A percentile compares a stretch with the other conserved stretches of the same genome.
These are phyloP conservation scores for Neocrepidodera transversa DNA, from an alignment of 2,888 invertebrate species.

Conservation along the genomic window DNA sequence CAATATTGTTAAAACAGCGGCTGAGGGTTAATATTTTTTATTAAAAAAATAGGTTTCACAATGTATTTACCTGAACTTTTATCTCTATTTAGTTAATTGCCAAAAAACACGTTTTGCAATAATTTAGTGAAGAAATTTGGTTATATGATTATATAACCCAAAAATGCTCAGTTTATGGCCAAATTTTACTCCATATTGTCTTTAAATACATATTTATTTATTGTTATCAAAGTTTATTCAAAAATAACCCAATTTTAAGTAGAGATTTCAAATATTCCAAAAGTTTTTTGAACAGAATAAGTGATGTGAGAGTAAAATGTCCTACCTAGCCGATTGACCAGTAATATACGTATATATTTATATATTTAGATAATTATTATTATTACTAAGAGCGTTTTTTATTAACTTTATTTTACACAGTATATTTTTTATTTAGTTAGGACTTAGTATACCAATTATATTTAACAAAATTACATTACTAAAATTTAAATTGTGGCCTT, in stretches of 20 bases:
- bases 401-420: slow-evolving; percentile 12
- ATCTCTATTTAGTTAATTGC: too few species aligned
- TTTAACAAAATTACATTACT: slow-evolving; percentile 23
- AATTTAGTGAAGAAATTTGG: too few species aligned
- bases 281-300: slow-evolving; percentile 8
- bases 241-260: neutral
- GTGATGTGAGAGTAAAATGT: slow-evolving; percentile 1
- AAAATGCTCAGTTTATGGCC: too few species aligned
- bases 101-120: too few species aligned
- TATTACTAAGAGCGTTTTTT: slow-evolving; percentile 11
- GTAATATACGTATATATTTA: slow-evolving; percentile 19
- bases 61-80: too few species aligned
- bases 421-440: slow-evolving; percentile 19
- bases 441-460: slow-evolving; percentile 15
- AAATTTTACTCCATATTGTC: too few species aligned
- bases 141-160: too few species aligned
- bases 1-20: too few species aligned
- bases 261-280: slow-evolving; percentile 16
- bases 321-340: slow-evolving; percentile 4
- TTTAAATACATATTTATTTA: too few species aligned
- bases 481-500: slow-evolving; percentile 21
- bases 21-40: too few species aligned
- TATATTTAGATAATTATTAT: slow-evolving; percentile 20
- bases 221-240: too few species aligned
- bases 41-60: too few species aligned